Conservation (phyloP, 2,888 invertebrate genomes). For the Catocala fraxini region DNA sequence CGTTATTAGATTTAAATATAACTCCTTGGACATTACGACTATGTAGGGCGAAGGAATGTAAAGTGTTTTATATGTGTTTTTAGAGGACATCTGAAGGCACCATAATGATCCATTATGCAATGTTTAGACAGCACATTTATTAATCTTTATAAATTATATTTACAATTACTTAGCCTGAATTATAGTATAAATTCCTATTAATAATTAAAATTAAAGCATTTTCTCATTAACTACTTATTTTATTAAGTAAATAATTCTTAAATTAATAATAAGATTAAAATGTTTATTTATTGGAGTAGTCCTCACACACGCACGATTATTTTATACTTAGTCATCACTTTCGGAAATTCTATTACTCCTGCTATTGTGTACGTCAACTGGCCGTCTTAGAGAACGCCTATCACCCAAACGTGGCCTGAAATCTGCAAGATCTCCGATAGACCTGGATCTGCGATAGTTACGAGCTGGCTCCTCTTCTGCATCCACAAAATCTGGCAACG, state of each 20-base stretch:
- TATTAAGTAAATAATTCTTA: too few species aligned
- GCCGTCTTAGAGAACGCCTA: slow-evolving; percentile 77
- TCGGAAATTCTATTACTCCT: slow-evolving; percentile 25
- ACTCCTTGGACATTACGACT: too few species aligned
- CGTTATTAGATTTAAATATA: too few species aligned
- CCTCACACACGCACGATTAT: neutral
- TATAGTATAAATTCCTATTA: neutral
- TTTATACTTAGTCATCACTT: slow-evolving; percentile 8
- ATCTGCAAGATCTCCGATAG: slow-evolving; percentile 81
- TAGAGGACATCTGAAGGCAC: too few species aligned
- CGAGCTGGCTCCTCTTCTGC: slow-evolving; percentile 66
- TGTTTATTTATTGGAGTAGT: neutral
- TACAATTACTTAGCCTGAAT: slow-evolving; percentile 4
- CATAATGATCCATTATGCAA: too few species aligned
- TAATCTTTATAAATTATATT: slow-evolving; percentile 2
- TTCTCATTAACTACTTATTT: too few species aligned
- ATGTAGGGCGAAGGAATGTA: too few species aligned
- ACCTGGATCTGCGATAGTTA: slow-evolving; percentile 76
- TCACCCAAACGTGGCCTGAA: slow-evolving; percentile 68
- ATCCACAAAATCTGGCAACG: slow-evolving; percentile 82
- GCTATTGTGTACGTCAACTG: slow-evolving; percentile 70
- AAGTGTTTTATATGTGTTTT: too few species aligned
- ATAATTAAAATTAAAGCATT: slow-evolving; percentile 4
- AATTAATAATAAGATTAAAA: too few species aligned
- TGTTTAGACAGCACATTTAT: neutral